Evolutionary conservation across 2,888 invertebrate genomes (phyloP), one percentile per base, ranked within the genome.

Genomic region (Ecdyonurus torrentis): DNA sequence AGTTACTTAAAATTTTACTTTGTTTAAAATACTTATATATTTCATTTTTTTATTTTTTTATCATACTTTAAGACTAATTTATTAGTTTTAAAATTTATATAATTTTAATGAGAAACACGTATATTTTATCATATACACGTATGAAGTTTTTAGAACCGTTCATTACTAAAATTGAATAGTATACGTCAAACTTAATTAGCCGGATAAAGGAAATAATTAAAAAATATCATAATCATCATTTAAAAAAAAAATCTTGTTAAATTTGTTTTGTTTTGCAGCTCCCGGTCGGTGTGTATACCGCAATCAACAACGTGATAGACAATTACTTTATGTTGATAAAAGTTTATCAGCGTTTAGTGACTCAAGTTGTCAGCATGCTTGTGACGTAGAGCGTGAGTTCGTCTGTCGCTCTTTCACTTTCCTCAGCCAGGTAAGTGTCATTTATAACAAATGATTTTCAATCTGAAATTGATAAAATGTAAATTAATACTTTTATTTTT

Each of bases 321-420:
- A 72, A 63, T 69, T 76, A 59, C 70, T 75, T 59, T 75, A 75
- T 65, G 74, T 73, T 64, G 74, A 75, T 68, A 74, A 74, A 66
- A 70, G 74, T 7, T 70, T 74, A 59, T 70, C 72, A 22, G 73
- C 74, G 7, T 70, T 71, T 52, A 74, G 72, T 59, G 73, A 73
- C 59, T 71, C 71, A n/a, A 72, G 72, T 53, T 77, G 77, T 68
- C 73, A 74, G 66, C 66, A 71, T 62, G 74, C 75, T 60, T 77
- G 77, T 66, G 74, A 76, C 66, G 70, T 70, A 23, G 76, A 75
- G 67, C 66, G 71, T 23, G 71, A 73, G 25, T 77, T 77, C 69
- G 73, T 73, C 64, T 77, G 77, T 67, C 70, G 76, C 23, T 72
- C 76, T 3, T 76, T 72, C 69, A 73, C 76, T 7, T 75, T 74